Base-by-base conservation (phyloP, 2,113 vertebrate genomes). In the Oreocharis arfaki region DNA sequence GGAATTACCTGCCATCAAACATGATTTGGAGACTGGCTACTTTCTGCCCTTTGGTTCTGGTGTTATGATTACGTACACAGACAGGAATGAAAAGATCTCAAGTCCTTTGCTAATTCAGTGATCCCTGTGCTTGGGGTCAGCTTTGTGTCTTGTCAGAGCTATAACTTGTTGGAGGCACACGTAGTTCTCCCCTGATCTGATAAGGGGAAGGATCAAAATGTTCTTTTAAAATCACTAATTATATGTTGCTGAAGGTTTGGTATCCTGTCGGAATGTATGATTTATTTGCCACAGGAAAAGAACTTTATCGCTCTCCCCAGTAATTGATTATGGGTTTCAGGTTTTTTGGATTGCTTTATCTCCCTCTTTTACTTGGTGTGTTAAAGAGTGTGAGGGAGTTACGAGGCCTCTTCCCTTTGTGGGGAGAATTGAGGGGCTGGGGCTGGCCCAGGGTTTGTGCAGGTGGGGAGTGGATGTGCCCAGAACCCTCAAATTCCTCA, bases 151-250 rank as follows among this genome's bases (percentile, higher is more conserved):
- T 41, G 18, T 57, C 44, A 10, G 8, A 33, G 30, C 65, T 52
- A 0, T 46, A 24, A 52, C 33, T 52, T 11, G 10, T 32, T 55
- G 27, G 63, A 85, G 59, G 46, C 15, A 13, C 63, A 16, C 0
- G 1, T 50, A 26, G 46, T 71, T 89, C 26, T 89, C 22, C 44
- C 42, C 63, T 68, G 13, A 37, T 81, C 79, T 81, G 68, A 39
- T 83, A 83, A 59, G 74, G 76, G 83, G 12, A 77, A 83, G 42
- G 92, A 86, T 81, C 88, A 89, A 76, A 80, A 90, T 92, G 80
- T 83, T 90, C 85, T 56, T 49, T 71, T 85, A 73, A 84, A 91
- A 65, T 76, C 37, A 33, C 74, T 91, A 90, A 64, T 94, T 87
- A 61, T 3, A 32, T 15, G 44, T 85, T 84, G 56, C 78, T 59